These are phyloP conservation scores for Ptychobarbus kaznakovi DNA, from an alignment of 2,797 vertebrate species.

Conservation along the genomic window DNA sequence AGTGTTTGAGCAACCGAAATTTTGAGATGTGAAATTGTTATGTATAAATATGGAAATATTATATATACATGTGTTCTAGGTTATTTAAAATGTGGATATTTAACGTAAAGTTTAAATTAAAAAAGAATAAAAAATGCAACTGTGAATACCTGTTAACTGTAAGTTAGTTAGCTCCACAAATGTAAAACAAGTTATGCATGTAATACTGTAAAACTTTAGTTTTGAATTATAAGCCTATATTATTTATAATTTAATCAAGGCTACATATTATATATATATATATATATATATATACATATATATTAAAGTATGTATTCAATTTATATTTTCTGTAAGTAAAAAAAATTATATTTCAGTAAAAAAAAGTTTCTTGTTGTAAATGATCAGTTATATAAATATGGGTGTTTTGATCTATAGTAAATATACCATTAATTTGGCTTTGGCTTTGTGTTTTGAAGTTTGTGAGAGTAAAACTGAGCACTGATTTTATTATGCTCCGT, in stretches of 20 bases:
- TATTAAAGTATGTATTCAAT: not conserved
- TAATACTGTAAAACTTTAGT: not conserved
- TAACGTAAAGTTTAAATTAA: not conserved
- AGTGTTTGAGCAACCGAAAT: not conserved
- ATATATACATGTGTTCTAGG: too few relatives aligned
- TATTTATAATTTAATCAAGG: not conserved
- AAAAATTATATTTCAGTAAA: too few relatives aligned
- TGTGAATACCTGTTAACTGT: conserved; percentile 16
- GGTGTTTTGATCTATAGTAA: not conserved
- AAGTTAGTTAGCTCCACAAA: not conserved
- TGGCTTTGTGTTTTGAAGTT: not conserved
- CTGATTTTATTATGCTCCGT: not conserved
- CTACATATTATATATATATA: not conserved
- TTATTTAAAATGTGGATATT: not conserved
- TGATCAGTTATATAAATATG: too few relatives aligned
- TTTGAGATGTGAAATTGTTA: not conserved
- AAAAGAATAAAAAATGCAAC: not conserved
- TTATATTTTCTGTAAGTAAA: not conserved
- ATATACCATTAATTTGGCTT: not conserved
- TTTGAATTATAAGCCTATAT: not conserved
- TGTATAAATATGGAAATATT: not conserved
- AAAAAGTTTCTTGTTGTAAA: too few relatives aligned
- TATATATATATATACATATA: too few relatives aligned
- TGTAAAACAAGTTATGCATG: not conserved
- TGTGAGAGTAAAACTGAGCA: not conserved